Conservation (phyloP, 1,140 invertebrate genomes). For the Micrasema longulum region DNA sequence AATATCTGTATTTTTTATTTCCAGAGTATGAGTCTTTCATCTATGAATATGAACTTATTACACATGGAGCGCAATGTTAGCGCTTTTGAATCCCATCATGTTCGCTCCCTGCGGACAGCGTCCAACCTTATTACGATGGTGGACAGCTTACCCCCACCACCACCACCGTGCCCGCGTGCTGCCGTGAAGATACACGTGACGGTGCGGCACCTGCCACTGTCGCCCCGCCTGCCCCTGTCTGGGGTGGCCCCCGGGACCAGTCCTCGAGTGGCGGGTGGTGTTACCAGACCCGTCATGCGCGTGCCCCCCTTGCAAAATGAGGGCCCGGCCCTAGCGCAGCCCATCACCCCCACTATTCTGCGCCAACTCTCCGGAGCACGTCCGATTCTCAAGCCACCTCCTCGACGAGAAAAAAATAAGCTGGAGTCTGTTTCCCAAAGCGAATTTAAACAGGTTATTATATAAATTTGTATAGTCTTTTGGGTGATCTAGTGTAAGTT, state of each 20-base stretch:
- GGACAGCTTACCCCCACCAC: slow-evolving; percentile 71
- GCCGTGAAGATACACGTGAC: slow-evolving; percentile 59
- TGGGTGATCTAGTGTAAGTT: too few species aligned
- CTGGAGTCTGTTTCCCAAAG: slow-evolving; percentile 25
- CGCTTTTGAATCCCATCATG: slow-evolving; percentile 87
- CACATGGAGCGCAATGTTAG: slow-evolving; percentile 79
- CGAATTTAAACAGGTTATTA: slow-evolving; percentile 49
- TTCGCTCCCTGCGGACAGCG: slow-evolving; percentile 79
- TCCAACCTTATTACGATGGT: slow-evolving; percentile 82
- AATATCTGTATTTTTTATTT: too few species aligned
- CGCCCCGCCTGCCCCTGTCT: slow-evolving; percentile 12
- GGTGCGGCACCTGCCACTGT: slow-evolving; percentile 57
- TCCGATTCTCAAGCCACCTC: slow-evolving; percentile 15
- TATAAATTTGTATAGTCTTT: too few species aligned
- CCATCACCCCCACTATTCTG: slow-evolving; percentile 40
- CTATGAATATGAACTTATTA: slow-evolving; percentile 78
- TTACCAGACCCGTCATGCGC: not conserved
- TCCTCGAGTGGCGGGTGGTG: slow-evolving; percentile 34
- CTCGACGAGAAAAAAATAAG: slow-evolving; percentile 5
- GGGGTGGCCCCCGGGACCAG: slow-evolving; percentile 40
- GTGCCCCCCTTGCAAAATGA: slow-evolving; percentile 37
- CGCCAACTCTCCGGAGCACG: slow-evolving; percentile 46
- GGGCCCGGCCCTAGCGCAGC: slow-evolving; percentile 24
- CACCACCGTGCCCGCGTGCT: slow-evolving; percentile 77
- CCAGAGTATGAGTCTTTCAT: slow-evolving; percentile 77